Evolutionary conservation across 2,888 invertebrate species (phyloP).

Genomic region (Lomographa bimaculata): DNA sequence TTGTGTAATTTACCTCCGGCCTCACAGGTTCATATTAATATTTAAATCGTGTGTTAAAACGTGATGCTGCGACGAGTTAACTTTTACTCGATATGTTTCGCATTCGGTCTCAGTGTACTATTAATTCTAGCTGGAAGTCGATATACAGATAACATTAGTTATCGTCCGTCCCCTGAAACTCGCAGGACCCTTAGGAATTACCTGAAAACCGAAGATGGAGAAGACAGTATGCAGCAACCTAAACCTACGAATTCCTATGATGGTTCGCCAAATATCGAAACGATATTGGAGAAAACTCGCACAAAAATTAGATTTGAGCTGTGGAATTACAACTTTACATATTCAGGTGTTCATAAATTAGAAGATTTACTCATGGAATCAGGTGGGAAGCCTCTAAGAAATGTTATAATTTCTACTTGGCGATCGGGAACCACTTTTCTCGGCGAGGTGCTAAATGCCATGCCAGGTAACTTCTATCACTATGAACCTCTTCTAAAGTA

Average conservation of each 20-base stretch:
- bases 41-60: conserved; percentile 52
- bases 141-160: conserved; percentile 79
- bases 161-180: conserved; percentile 71
- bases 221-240: conserved; percentile 53
- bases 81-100: conserved; percentile 80
- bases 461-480: conserved; percentile 95
- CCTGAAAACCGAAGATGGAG: conserved; percentile 84
- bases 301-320: conserved; percentile 66
- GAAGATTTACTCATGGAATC: conserved; percentile 87
- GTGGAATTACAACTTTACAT: conserved; percentile 62
- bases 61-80: conserved; percentile 80
- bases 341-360: conserved; percentile 77
- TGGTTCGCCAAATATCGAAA: conserved; percentile 64
- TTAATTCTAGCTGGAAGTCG: conserved; percentile 81
- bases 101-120: conserved; percentile 78
- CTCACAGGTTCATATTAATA: conserved; percentile 41
- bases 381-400: conserved; percentile 89
- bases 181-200: conserved; percentile 75
- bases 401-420: conserved; percentile 94
- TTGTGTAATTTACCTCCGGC: conserved; percentile 49
- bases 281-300: conserved; percentile 65
- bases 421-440: conserved; percentile 95
- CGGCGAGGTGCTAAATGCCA: conserved; percentile 92
- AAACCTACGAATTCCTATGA: conserved; percentile 66
- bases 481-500: conserved; percentile 94